phyloP scores from a whole-genome alignment of 2,888 invertebrate genomes.

The Embidobia sp. region DNA sequence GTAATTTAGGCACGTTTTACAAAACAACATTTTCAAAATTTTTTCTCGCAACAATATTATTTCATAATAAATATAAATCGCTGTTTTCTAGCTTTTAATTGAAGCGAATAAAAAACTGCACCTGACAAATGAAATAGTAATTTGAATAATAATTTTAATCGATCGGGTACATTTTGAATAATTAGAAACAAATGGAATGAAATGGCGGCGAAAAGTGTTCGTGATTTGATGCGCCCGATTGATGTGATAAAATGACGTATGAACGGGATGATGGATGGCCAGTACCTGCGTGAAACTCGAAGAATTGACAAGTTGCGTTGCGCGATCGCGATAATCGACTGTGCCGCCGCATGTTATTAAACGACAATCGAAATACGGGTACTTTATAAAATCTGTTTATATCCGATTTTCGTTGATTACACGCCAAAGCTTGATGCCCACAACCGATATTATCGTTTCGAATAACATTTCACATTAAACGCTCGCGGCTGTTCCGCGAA shows the following conservation, averaged over 20 bases:
- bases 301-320: conserved; percentile 60
- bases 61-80: too few species aligned
- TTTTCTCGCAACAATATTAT: too few species aligned
- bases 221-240: conserved; percentile 51
- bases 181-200: conserved; percentile 54
- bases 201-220: conserved; percentile 59
- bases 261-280: conserved; percentile 55
- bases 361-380: conserved; percentile 61
- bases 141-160: conserved; percentile 36
- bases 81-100: too few species aligned
- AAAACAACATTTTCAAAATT: too few species aligned
- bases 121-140: conserved; percentile 23
- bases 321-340: conserved; percentile 62
- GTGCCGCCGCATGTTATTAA: conserved; percentile 53
- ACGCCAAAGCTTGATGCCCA: conserved; percentile 66
- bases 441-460: conserved; percentile 71
- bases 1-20: too few species aligned
- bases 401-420: conserved; percentile 69
- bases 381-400: conserved; percentile 66
- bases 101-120: too few species aligned
- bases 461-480: conserved; percentile 69
- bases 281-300: conserved; percentile 52
- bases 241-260: conserved; percentile 55
- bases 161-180: conserved; percentile 27
- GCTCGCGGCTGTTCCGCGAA: conserved; percentile 65